Percentiles rank a stretch among this genome's conserved stretches.
These are phyloP conservation scores for Eremophila alpestris DNA, from an alignment of 2,797 vertebrate species.

Conservation along the genomic window DNA sequence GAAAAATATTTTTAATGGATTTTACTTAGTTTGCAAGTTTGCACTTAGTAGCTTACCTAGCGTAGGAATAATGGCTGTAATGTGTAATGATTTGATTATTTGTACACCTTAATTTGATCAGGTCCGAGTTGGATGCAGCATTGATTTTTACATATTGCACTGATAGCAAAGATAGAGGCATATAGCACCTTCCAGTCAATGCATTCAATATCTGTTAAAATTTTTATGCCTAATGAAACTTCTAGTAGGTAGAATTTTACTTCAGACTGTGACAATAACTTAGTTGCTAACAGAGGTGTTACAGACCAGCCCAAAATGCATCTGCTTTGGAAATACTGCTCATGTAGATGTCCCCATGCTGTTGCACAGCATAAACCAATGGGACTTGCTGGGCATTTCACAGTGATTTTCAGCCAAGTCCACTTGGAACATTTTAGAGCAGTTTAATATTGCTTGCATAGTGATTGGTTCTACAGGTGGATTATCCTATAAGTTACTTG, in stretches of 20 bases:
- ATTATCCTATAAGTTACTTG: background rate
- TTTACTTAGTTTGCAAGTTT: background rate
- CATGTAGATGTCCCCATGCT: rapidly evolving
- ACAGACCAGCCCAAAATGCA: background rate
- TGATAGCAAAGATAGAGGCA: background rate
- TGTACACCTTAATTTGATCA: background rate
- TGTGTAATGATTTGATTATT: background rate
- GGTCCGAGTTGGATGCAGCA: background rate
- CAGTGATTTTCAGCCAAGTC: background rate
- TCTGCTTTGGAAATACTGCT: rapidly evolving
- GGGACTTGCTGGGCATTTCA: background rate
- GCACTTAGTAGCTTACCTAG: background rate
- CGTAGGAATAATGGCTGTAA: background rate
- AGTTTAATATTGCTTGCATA: background rate
- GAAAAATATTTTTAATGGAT: background rate
- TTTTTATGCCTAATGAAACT: background rate
- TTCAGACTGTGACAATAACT: background rate
- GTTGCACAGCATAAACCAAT: background rate
- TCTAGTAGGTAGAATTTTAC: background rate
- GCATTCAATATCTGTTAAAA: background rate
- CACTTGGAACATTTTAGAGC: background rate
- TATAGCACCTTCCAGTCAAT: background rate
- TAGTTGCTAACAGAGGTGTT: background rate
- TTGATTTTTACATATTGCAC: background rate
- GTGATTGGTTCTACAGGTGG: background rate